phyloP scores from a whole-genome alignment of 2,797 vertebrate species.

The Borostomias antarcticus region DNA sequence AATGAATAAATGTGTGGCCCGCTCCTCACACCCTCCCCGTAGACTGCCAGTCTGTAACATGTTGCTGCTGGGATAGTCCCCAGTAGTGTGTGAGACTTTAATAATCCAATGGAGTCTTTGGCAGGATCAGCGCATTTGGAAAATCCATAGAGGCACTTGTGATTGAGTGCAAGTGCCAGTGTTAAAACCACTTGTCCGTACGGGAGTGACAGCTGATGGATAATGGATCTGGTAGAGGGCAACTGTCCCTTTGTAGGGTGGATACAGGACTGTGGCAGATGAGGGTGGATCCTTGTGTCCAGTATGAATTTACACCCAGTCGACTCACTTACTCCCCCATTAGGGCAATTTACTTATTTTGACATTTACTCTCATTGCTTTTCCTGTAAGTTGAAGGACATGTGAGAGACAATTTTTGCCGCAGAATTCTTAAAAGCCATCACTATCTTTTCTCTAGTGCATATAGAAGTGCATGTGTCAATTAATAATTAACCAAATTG shows the following conservation, averaged over 20 bases:
- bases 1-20: constrained; percentile 62
- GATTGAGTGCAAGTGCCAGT: constrained; percentile 54
- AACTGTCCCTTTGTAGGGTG: constrained; percentile 41
- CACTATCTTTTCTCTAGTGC: constrained; percentile 40
- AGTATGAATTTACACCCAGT: constrained; percentile 43
- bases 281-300: constrained; percentile 34
- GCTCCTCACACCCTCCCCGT: constrained; percentile 36
- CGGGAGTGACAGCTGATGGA: constrained; percentile 58
- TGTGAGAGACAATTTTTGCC: constrained; percentile 20
- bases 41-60: constrained; percentile 24
- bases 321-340: constrained; percentile 35
- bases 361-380: constrained; percentile 45
- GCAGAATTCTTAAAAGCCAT: constrained; percentile 40
- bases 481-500: constrained; percentile 69
- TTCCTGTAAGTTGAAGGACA: constrained; percentile 33
- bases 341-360: constrained; percentile 39
- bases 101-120: constrained; percentile 75
- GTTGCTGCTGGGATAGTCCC: constrained; percentile 34
- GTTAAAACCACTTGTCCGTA: constrained; percentile 35
- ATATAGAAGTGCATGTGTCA: constrained; percentile 48
- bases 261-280: constrained; percentile 49
- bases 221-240: constrained; percentile 57
- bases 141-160: constrained; percentile 55
- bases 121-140: constrained; percentile 64
- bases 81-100: constrained; percentile 50